Conservation (phyloP, 2,888 invertebrate species). For the Ganaspis brasiliensis region DNA sequence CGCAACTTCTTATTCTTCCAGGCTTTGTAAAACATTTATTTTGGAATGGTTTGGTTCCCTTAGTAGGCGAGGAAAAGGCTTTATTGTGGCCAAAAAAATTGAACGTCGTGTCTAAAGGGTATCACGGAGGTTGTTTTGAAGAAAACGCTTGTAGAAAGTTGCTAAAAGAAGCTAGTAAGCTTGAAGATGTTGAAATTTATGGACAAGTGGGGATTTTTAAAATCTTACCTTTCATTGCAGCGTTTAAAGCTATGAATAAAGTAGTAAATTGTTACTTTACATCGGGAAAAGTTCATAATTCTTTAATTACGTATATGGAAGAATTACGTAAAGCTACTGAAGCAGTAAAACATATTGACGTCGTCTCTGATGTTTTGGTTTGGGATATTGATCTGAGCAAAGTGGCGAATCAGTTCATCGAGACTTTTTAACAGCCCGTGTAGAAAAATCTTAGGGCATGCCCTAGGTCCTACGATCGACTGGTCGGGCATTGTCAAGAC, state of each 20-base stretch:
- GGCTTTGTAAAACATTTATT: conserved; percentile 20
- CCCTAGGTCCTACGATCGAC: no score
- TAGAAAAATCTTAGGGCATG: no score
- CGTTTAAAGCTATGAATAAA: no score
- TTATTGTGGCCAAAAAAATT: conserved; percentile 25
- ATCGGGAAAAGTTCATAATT: no score
- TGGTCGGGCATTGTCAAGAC: no score
- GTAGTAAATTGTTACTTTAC: no score
- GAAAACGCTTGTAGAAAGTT: conserved; percentile 12
- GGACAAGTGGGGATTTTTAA: conserved; percentile 13
- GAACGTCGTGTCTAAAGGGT: not conserved
- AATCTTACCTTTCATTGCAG: not conserved
- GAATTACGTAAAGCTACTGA: no score
- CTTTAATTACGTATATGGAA: no score
- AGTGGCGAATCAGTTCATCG: conserved; percentile 11
- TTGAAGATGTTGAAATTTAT: conserved; percentile 9
- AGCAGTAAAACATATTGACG: no score
- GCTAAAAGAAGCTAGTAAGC: not conserved
- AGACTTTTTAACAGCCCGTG: no score
- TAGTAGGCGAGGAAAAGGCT: not conserved
- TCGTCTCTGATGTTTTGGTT: not conserved
- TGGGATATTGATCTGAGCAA: conserved; percentile 27
- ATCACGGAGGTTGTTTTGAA: conserved; percentile 24
- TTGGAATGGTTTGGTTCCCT: conserved; percentile 9
- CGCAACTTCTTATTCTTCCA: not conserved